Evolutionary conservation across 2,797 vertebrate genomes (phyloP).

Genomic region (Margarornis squamiger): DNA sequence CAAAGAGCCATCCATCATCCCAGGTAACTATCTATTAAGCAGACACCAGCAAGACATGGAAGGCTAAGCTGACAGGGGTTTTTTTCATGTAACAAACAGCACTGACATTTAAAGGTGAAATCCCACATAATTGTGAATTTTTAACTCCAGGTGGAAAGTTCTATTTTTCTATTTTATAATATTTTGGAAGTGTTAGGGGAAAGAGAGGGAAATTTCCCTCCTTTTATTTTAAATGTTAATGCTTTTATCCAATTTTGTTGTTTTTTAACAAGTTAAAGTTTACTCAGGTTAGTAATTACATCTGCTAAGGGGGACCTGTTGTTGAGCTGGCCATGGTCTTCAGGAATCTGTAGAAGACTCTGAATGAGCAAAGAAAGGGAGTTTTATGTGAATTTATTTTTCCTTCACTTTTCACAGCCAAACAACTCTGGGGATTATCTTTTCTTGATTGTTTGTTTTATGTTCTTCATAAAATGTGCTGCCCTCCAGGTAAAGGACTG

Average conservation of each 20-base stretch:
- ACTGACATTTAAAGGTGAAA: conserved; percentile 35
- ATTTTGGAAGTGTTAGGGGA: background rate
- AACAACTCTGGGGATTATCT: background rate
- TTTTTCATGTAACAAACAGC: conserved; percentile 60
- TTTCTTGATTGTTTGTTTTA: background rate
- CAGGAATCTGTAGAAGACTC: background rate
- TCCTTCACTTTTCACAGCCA: background rate
- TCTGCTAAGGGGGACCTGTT: conserved; percentile 46
- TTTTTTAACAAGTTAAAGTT: conserved; percentile 1
- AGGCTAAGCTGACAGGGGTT: conserved; percentile 64
- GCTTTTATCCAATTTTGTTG: background rate
- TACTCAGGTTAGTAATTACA: background rate
- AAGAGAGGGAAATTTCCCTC: background rate
- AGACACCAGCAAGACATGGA: conserved; percentile 70
- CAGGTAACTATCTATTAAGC: conserved; percentile 71
- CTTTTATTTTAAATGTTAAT: background rate
- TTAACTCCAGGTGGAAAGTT: conserved; percentile 49
- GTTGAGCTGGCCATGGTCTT: background rate
- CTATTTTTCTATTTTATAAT: background rate
- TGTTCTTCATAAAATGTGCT: background rate
- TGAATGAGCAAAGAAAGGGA: background rate
- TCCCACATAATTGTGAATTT: conserved; percentile 49
- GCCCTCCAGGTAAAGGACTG: background rate
- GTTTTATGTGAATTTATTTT: background rate
- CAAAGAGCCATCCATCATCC: conserved; percentile 53